These are phyloP conservation scores for Anguilla marmorata DNA, from an alignment of 2,797 vertebrate genomes.

Conservation along the genomic window DNA sequence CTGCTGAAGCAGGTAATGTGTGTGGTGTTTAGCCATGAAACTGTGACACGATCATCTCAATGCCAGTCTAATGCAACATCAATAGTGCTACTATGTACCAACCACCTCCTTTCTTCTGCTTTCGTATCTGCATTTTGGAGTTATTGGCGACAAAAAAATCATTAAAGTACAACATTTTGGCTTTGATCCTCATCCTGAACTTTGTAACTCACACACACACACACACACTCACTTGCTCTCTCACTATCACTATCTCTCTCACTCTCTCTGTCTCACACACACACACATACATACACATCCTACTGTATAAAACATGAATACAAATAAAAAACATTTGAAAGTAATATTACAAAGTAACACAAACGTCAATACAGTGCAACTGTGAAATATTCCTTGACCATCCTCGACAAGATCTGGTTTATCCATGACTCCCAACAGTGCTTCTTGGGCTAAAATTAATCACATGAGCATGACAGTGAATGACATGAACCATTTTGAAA, in stretches of 20 bases:
- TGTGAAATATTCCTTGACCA: background rate
- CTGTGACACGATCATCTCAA: background rate
- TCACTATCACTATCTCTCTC: background rate
- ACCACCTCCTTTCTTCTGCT: background rate
- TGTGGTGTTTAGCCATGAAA: background rate
- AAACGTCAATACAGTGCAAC: conserved; percentile 18
- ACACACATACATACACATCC: background rate
- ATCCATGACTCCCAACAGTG: conserved; percentile 20
- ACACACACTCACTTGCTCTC: background rate
- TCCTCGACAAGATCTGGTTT: background rate
- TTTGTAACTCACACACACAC: background rate
- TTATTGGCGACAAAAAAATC: background rate
- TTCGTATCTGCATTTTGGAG: background rate
- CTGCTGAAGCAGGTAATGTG: background rate
- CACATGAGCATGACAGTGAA: background rate
- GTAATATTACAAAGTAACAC: background rate
- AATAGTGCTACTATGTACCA: background rate
- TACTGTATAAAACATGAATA: background rate
- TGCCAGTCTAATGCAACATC: background rate
- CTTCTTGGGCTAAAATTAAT: conserved; percentile 1
- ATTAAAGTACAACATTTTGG: conserved; percentile 8
- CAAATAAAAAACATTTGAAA: background rate
- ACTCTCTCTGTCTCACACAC: background rate
- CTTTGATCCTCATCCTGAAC: conserved; percentile 9
- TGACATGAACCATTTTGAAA: background rate